Base-by-base conservation (phyloP, 2,113 vertebrate genomes). In the Lampris incognitus region DNA sequence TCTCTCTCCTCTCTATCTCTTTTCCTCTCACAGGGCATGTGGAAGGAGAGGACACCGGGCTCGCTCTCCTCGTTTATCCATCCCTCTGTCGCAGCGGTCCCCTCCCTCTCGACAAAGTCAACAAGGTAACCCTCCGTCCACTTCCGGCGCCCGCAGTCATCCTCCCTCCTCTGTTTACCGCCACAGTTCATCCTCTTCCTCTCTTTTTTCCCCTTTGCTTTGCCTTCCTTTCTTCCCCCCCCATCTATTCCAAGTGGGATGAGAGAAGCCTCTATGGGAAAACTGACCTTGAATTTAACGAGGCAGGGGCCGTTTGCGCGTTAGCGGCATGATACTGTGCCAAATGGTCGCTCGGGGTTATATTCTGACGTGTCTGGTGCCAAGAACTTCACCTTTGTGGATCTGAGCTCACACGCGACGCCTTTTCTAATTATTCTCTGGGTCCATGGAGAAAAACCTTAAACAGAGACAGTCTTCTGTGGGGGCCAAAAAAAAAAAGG, bases 201-300 rank as follows among this genome's bases (percentile, higher is more conserved):
- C 6, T 48, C 58, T 69, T 69, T 87, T 80, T 78, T 78, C 63
- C 4, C 70, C 79, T 66, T 46, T 48, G 63, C 58, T n/a, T 69
- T 38, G 4, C 77, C 66, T 74, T 73, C 46, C 72, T 36, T 59
- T 46, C 42, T 46, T 3, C 76, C 68, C 66, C 76, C 61, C 63
- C 69, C 57, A 67, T 49, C 74, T 64, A 51, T 68, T 79, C 84
- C 88, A 81, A 74, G 83, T 87, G 82, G 83, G 77, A 78, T 3
- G 61, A 65, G 66, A 72, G 78, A 84, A 81, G 74, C 60, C 83
- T 88, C 90, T 72, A 81, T 86, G 74, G 85, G 79, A 60, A 87
- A 89, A 90, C 87, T 86, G 88, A 91, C 88, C 91, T 89, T 91
- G 87, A 85, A 82, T 82, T 80, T 72, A 89, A 84, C 67, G 61